A percentile compares a stretch with the other conserved stretches of the same genome.
These are phyloP conservation scores for Turritopsis rubra DNA, from an alignment of 30 jellyfish, hydroid and myxozoan species.

Conservation along the genomic window DNA sequence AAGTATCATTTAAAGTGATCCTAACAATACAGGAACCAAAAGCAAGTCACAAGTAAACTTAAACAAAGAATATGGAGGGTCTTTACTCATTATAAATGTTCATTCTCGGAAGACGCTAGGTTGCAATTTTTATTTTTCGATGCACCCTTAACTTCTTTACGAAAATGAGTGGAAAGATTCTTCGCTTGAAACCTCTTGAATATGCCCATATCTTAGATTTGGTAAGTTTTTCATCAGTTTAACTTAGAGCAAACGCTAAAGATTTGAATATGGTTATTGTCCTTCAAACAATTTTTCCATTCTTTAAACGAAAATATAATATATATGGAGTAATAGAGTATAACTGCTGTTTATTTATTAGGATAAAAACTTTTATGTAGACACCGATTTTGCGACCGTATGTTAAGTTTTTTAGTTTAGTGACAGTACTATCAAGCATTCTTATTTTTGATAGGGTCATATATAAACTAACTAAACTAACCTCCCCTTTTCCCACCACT, in stretches of 20 bases:
- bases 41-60: not conserved
- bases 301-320: not conserved
- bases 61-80: not conserved
- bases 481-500: too few species aligned
- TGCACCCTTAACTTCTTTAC: not conserved
- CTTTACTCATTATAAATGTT: not conserved
- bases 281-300: not conserved
- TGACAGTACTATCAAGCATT: too few species aligned
- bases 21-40: not conserved
- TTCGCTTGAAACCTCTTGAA: conserved; percentile 77
- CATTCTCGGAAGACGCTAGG: not conserved
- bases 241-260: too few species aligned
- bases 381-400: too few species aligned
- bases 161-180: conserved; percentile 33
- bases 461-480: too few species aligned
- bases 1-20: too few species aligned
- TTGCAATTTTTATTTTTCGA: not conserved
- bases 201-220: conserved; percentile 82
- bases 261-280: too few species aligned
- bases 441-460: too few species aligned
- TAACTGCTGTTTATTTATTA: too few species aligned
- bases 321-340: not conserved
- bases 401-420: too few species aligned
- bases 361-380: too few species aligned
- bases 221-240: conserved; percentile 40